Conservation (phyloP, 2,797 vertebrate genomes). For the Helostoma temminkii region DNA sequence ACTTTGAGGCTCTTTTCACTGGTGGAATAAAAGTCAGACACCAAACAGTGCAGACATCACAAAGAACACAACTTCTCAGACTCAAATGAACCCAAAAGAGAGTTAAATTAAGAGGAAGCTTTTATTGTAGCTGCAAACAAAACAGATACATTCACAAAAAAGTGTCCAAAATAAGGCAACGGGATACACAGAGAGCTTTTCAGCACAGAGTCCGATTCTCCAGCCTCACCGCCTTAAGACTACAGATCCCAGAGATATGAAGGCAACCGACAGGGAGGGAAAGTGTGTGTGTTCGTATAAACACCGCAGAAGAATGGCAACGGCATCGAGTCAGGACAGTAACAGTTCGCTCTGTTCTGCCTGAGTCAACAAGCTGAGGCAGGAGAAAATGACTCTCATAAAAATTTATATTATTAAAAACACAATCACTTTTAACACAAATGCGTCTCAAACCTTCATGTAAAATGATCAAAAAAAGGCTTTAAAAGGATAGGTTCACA, state of each 20-base stretch:
- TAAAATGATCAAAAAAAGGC: conserved; percentile 11
- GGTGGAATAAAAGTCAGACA: conserved; percentile 12
- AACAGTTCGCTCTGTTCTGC: conserved; percentile 23
- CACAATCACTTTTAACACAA: conserved; percentile 3
- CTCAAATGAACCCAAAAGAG: conserved; percentile 20
- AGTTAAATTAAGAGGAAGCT: conserved; percentile 48
- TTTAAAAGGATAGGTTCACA: conserved; percentile 1
- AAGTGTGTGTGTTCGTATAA: conserved; percentile 13
- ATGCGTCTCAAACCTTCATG: not conserved
- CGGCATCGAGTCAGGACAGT: conserved; percentile 18
- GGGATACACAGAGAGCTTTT: conserved; percentile 38
- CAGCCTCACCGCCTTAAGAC: conserved; percentile 35
- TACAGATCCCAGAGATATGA: conserved; percentile 71
- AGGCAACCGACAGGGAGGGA: conserved; percentile 41
- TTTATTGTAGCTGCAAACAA: conserved; percentile 72
- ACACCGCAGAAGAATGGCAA: conserved; percentile 16
- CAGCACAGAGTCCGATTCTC: conserved; percentile 2
- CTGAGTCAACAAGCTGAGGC: not conserved
- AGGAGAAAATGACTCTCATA: not conserved
- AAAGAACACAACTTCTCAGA: not conserved
- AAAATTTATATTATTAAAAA: conserved; percentile 16
- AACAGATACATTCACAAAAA: conserved; percentile 56
- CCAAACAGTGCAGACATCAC: not conserved
- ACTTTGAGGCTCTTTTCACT: conserved; percentile 42
- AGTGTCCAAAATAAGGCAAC: conserved; percentile 68